Evolutionary conservation across 2,113 vertebrate genomes (phyloP).

Genomic region (human (Homo sapiens)): GRCh38 chr6:129318501-129319000

Average conservation of each 20-base stretch:
- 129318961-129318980: slow-evolving; percentile 70
- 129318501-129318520: neutral
- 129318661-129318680: neutral
- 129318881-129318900: slow-evolving; percentile 74
- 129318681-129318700: neutral
- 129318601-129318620: neutral
- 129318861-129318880: slow-evolving; percentile 57
- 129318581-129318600: neutral
- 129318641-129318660: neutral
- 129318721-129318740: neutral
- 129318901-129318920: slow-evolving; percentile 77
- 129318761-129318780: neutral
- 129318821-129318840: slow-evolving; percentile 61
- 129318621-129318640: neutral
- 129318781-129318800: slow-evolving; percentile 46
- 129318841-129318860: slow-evolving; percentile 62
- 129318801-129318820: slow-evolving; percentile 50
- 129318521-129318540: neutral
- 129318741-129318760: neutral
- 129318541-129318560: neutral
- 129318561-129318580: neutral
- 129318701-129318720: slow-evolving; percentile 14
- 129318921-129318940: slow-evolving; percentile 62
- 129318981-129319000: slow-evolving; percentile 46
- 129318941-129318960: slow-evolving; percentile 73